Percentiles rank a stretch among this genome's conserved stretches.
phyloP scores from a whole-genome alignment of 2,888 invertebrate genomes.

The Bedellia somnulentella region DNA sequence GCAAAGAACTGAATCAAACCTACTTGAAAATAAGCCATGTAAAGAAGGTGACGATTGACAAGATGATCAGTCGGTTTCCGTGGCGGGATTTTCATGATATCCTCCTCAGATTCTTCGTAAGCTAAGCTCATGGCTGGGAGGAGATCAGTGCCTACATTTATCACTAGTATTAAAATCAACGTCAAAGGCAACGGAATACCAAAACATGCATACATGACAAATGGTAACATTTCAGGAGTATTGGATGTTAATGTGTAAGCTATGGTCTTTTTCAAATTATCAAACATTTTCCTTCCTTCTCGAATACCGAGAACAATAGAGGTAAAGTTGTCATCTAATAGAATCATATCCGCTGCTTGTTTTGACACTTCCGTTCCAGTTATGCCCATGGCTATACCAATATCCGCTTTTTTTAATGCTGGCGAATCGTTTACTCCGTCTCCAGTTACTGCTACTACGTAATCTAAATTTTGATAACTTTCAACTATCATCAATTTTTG shows the following conservation, averaged over 20 bases:
- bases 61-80: conserved; percentile 56
- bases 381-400: conserved; percentile 81
- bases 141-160: conserved; percentile 80
- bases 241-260: conserved; percentile 83
- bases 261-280: conserved; percentile 84
- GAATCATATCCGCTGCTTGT: conserved; percentile 89
- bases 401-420: conserved; percentile 82
- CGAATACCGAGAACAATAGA: conserved; percentile 85
- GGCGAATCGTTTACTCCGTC: conserved; percentile 90
- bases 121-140: conserved; percentile 78
- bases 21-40: conserved; percentile 83
- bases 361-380: conserved; percentile 79
- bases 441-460: conserved; percentile 85
- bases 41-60: conserved; percentile 65
- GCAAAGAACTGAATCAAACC: conserved; percentile 83
- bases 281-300: conserved; percentile 80
- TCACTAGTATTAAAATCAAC: conserved; percentile 63
- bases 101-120: conserved; percentile 74
- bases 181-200: conserved; percentile 75
- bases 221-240: conserved; percentile 83
- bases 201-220: conserved; percentile 71
- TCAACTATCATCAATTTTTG: conserved; percentile 73
- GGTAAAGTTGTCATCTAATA: conserved; percentile 86
- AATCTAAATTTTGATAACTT: conserved; percentile 75
- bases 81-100: conserved; percentile 69